These are phyloP conservation scores for Zosterops japonicus DNA, from an alignment of 2,113 vertebrate species.

Conservation along the genomic window DNA sequence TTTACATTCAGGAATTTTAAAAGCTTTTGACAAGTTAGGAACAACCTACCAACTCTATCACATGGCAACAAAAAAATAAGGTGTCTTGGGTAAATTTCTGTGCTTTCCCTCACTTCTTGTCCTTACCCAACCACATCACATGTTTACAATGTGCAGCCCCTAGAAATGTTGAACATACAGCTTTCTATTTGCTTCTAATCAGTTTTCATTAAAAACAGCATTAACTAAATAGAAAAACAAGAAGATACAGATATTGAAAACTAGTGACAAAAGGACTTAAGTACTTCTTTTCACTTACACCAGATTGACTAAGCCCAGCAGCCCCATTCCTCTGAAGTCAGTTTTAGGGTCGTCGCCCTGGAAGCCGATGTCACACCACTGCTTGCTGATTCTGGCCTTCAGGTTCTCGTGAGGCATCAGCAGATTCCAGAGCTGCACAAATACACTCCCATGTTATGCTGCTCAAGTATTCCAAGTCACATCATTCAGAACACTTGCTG, in stretches of 20 bases:
- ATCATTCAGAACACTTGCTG: not conserved
- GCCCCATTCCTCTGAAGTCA: slow-evolving; percentile 98
- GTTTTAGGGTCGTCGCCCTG: slow-evolving; percentile 98
- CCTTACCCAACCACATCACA: not conserved
- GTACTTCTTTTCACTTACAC: slow-evolving; percentile 82
- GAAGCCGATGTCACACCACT: slow-evolving; percentile 98
- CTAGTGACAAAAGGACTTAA: not conserved
- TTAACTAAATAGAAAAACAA: not conserved
- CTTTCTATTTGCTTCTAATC: not conserved
- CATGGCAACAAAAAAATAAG: not conserved
- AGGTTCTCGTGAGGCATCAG: slow-evolving; percentile 89
- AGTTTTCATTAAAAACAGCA: not conserved
- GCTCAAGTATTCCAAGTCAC: not conserved
- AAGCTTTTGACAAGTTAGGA: not conserved
- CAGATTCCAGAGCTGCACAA: slow-evolving; percentile 89
- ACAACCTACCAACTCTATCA: not conserved
- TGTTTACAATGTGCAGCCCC: not conserved
- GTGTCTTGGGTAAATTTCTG: not conserved
- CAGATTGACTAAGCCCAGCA: slow-evolving; percentile 92
- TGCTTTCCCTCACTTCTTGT: not conserved
- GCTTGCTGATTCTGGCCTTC: slow-evolving; percentile 91
- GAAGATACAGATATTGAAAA: not conserved
- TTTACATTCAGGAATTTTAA: not conserved
- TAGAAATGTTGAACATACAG: not conserved
- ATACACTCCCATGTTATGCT: slow-evolving; percentile 58